Evolutionary conservation across 2,113 vertebrate genomes (phyloP).

Genomic region (Pelecanus crispus): DNA sequence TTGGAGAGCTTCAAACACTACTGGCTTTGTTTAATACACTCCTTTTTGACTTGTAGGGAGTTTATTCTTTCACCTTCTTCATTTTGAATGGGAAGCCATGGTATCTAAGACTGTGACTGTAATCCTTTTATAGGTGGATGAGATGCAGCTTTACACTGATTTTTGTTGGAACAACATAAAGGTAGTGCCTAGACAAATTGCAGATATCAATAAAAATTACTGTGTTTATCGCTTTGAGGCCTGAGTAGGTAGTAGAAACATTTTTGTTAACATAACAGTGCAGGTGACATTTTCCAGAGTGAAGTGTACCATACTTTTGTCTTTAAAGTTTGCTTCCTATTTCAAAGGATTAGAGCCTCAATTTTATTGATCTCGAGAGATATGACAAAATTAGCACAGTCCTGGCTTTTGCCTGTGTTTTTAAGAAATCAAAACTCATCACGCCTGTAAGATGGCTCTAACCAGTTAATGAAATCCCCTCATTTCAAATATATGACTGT

Average conservation of each 20-base stretch:
- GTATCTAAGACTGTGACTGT: not conserved
- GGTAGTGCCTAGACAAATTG: not conserved
- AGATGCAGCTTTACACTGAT: not conserved
- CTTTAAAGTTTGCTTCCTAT: not conserved
- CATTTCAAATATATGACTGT: not conserved
- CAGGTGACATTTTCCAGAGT: not conserved
- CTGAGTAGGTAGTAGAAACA: not conserved
- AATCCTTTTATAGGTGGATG: not conserved
- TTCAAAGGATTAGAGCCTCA: not conserved
- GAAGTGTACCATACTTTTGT: not conserved
- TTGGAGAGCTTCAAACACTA: not conserved
- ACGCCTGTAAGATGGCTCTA: rapidly evolving
- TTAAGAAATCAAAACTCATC: not conserved
- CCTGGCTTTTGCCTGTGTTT: not conserved
- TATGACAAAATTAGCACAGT: not conserved
- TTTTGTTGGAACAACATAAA: not conserved
- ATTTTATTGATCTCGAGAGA: not conserved
- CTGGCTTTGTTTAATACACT: not conserved
- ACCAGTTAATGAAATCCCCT: not conserved
- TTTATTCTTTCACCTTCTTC: not conserved
- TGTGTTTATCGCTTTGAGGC: not conserved
- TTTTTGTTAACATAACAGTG: not conserved
- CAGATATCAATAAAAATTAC: not conserved
- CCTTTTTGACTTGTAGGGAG: not conserved
- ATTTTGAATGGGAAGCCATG: not conserved